phyloP scores from a whole-genome alignment of 2,888 invertebrate species.

The Didymodactylos carnosus region DNA sequence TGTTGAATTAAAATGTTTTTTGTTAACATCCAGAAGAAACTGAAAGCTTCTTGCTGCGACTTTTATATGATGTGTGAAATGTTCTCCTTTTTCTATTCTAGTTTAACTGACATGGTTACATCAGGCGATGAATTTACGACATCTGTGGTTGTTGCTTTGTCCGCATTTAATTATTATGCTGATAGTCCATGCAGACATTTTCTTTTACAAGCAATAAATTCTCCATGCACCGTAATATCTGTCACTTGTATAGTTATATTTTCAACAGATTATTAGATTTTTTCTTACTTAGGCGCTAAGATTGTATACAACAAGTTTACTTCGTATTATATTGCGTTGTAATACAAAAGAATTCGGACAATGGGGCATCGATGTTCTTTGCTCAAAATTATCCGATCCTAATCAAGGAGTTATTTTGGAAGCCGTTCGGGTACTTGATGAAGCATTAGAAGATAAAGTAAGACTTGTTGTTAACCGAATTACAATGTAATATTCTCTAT shows the following conservation, averaged over 20 bases:
- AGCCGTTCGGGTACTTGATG: conserved; percentile 63
- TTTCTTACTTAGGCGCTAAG: conserved; percentile 32
- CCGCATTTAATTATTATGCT: not conserved
- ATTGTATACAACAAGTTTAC: conserved; percentile 71
- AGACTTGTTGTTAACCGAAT: too few species aligned
- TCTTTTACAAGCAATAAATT: not conserved
- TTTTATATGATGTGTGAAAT: not conserved
- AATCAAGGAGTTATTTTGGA: conserved; percentile 57
- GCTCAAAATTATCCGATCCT: conserved; percentile 62
- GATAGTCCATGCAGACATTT: not conserved
- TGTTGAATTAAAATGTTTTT: too few species aligned
- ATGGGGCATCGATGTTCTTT: conserved; percentile 68
- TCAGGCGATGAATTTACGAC: not conserved
- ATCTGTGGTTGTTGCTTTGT: not conserved
- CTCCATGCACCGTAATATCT: not conserved
- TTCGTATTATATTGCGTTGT: conserved; percentile 58
- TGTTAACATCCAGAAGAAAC: too few species aligned
- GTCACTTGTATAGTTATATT: not conserved
- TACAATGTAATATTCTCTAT: not conserved
- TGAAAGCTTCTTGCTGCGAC: too few species aligned
- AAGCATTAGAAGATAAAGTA: conserved; percentile 72
- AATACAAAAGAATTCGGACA: conserved; percentile 33
- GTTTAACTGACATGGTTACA: not conserved
- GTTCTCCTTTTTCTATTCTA: too few species aligned
- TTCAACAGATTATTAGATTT: not conserved